Conservation (phyloP, 2,888 invertebrate species). For the Leucoma salicis region DNA sequence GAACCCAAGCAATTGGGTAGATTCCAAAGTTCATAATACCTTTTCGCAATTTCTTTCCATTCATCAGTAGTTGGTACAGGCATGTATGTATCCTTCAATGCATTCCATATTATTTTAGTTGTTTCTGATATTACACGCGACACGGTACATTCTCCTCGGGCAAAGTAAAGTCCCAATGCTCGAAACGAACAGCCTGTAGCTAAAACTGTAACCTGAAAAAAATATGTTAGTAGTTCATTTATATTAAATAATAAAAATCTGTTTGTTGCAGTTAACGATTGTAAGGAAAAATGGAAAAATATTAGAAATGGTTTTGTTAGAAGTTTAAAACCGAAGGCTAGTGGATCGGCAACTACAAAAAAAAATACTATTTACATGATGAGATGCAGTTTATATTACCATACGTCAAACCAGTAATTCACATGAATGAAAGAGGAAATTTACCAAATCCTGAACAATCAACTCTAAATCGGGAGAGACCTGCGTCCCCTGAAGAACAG, state of each 20-base stretch:
- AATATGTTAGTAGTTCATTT: not conserved
- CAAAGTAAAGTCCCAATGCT: constrained; percentile 7
- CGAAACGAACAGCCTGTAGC: not conserved
- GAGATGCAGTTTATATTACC: constrained; percentile 5
- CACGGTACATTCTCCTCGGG: constrained; percentile 12
- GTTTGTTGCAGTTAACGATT: constrained; percentile 1
- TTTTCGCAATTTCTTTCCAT: not conserved
- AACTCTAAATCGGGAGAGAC: too few relatives aligned
- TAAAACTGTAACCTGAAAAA: not conserved
- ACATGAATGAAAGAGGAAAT: not conserved
- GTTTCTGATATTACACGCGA: constrained; percentile 12
- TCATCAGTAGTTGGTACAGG: not conserved
- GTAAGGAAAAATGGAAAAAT: constrained; percentile 11
- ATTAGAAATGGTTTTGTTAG: constrained; percentile 5
- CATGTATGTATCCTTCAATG: constrained; percentile 5
- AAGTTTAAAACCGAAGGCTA: constrained; percentile 4
- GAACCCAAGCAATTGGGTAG: not conserved
- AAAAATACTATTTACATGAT: constrained; percentile 6
- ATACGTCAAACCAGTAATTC: not conserved
- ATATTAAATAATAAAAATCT: not conserved
- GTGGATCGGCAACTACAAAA: constrained; percentile 6
- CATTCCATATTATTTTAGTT: constrained; percentile 11
- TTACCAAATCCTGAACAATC: not conserved
- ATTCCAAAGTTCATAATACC: not conserved
- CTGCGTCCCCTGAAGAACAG: not conserved